Percentiles rank a stretch among this genome's conserved stretches.
Evolutionary conservation across 1,140 invertebrate genomes (phyloP).

Genomic region (Megalonaias nervosa): DNA sequence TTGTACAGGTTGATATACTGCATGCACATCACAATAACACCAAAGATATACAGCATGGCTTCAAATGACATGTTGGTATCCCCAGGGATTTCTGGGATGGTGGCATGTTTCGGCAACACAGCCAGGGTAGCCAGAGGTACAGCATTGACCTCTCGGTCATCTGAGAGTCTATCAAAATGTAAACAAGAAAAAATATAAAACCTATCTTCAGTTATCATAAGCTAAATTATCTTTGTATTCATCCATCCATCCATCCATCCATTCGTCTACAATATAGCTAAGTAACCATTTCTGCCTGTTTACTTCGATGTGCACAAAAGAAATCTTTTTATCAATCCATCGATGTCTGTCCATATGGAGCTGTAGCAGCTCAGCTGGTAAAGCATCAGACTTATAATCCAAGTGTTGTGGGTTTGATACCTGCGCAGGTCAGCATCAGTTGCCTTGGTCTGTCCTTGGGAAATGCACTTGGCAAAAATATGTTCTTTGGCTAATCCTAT

Average conservation of each 20-base stretch:
- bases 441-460: too few relatives aligned
- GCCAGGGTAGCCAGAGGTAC: conserved; percentile 64
- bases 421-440: too few relatives aligned
- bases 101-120: conserved; percentile 65
- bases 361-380: too few relatives aligned
- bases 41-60: conserved; percentile 83
- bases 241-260: neutral
- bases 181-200: neutral
- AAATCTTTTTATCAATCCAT: too few relatives aligned
- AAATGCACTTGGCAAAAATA: too few relatives aligned
- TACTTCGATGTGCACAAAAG: too few relatives aligned
- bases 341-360: too few relatives aligned
- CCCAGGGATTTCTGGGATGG: conserved; percentile 84
- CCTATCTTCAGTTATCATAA: neutral
- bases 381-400: too few relatives aligned
- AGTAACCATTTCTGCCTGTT: neutral
- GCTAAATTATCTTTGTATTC: neutral
- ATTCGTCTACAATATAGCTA: neutral
- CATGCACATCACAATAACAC: conserved; percentile 79
- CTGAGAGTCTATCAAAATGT: conserved; percentile 50
- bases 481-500: too few relatives aligned
- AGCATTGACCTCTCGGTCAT: conserved; percentile 60
- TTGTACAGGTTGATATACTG: conserved; percentile 97
- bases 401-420: too few relatives aligned
- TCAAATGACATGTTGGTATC: conserved; percentile 90